A percentile compares a stretch with the other conserved stretches of the same genome.
Evolutionary conservation across 1,140 invertebrate species (phyloP).

Genomic region (Thaumetopoea pityocampa): DNA sequence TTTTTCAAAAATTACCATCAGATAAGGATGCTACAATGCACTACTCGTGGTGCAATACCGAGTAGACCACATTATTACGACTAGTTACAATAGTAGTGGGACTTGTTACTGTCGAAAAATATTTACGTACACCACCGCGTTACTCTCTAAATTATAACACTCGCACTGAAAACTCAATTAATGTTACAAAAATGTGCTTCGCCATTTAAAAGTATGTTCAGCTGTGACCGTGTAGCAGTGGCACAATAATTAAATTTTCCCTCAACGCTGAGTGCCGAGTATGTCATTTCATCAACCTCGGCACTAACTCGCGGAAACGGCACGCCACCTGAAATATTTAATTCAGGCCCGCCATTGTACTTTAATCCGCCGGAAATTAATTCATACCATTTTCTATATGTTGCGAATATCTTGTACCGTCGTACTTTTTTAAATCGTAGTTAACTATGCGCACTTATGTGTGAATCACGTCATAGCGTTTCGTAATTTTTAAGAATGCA

Average conservation of each 20-base stretch:
- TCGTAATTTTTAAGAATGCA: too few relatives aligned
- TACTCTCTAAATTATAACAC: constrained; percentile 44
- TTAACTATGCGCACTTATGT: too few relatives aligned
- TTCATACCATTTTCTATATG: constrained; percentile 44
- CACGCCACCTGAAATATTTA: constrained; percentile 67
- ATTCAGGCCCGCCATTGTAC: constrained; percentile 62
- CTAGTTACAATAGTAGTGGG: background rate
- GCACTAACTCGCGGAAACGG: constrained; percentile 50
- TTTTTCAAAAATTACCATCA: too few relatives aligned
- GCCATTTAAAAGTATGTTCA: constrained; percentile 64
- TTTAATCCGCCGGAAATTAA: constrained; percentile 62
- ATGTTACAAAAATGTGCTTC: constrained; percentile 55
- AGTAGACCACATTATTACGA: background rate
- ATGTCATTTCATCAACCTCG: constrained; percentile 61
- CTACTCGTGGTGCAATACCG: too few relatives aligned
- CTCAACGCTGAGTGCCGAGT: constrained; percentile 47
- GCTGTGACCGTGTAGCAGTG: constrained; percentile 45
- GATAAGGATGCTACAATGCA: too few relatives aligned
- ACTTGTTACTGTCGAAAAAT: background rate
- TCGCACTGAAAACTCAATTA: constrained; percentile 58
- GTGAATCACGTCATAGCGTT: too few relatives aligned
- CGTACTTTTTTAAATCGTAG: too few relatives aligned
- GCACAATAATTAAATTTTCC: constrained; percentile 71
- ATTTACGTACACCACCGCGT: background rate
- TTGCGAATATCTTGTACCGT: constrained; percentile 9